Evolutionary conservation across 2,113 vertebrate genomes (phyloP).

Genomic region (Mellivora capensis): DNA sequence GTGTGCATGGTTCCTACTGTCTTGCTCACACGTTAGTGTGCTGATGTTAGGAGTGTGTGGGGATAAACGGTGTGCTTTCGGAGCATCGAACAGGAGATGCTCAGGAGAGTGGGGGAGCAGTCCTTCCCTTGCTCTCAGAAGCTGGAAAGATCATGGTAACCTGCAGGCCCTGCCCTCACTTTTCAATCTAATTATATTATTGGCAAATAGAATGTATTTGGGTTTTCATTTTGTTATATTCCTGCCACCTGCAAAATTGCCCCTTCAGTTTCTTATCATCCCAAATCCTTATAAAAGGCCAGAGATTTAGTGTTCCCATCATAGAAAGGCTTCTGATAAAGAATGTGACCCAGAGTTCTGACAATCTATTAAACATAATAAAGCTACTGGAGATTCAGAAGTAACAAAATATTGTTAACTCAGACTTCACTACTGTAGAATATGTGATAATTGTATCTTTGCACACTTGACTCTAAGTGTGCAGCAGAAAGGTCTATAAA

Average conservation of each 20-base stretch:
- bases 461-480: background rate
- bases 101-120: background rate
- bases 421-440: background rate
- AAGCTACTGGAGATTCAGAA: background rate
- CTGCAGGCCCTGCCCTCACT: background rate
- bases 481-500: background rate
- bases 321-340: background rate
- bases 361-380: background rate
- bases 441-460: background rate
- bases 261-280: background rate
- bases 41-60: background rate
- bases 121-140: background rate
- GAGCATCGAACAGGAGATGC: background rate
- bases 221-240: background rate
- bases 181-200: background rate
- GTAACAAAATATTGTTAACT: background rate
- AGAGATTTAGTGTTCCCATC: background rate
- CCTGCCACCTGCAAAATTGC: background rate
- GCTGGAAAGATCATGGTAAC: background rate
- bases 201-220: background rate
- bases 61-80: background rate
- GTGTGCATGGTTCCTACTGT: rapidly evolving
- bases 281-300: background rate
- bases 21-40: background rate
- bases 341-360: background rate